Conservation (phyloP, 2,113 vertebrate species). For the Tympanuchus pallidicinctus region DNA sequence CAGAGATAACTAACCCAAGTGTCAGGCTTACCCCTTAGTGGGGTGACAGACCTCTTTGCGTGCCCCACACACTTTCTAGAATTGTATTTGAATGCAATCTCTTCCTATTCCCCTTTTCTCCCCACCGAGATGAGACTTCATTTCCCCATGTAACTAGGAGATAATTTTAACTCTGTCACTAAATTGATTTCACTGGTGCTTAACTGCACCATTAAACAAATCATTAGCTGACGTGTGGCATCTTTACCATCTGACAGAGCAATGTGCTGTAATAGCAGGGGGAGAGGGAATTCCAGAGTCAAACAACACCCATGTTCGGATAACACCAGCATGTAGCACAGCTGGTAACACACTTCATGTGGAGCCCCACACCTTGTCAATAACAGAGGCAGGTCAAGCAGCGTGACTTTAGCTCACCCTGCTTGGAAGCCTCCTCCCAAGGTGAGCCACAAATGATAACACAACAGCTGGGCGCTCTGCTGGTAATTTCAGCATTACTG, state of each 20-base stretch:
- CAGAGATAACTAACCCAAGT: neutral
- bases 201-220: neutral
- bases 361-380: rapidly evolving
- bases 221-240: neutral
- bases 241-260: neutral
- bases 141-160: constrained; percentile 31
- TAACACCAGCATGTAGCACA: rapidly evolving
- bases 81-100: neutral
- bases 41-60: neutral
- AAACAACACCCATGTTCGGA: neutral
- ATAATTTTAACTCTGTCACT: constrained; percentile 53
- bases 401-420: neutral
- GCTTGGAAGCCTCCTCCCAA: neutral
- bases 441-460: neutral
- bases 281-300: neutral
- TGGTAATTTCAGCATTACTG: neutral
- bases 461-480: rapidly evolving
- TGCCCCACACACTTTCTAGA: neutral
- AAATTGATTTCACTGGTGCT: constrained; percentile 19
- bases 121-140: neutral
- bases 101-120: neutral
- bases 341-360: neutral
- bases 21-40: neutral
- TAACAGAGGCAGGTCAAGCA: neutral
- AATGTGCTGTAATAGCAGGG: rapidly evolving